Conservation (phyloP, 2,113 vertebrate genomes). For the Falcunculus frontatus region DNA sequence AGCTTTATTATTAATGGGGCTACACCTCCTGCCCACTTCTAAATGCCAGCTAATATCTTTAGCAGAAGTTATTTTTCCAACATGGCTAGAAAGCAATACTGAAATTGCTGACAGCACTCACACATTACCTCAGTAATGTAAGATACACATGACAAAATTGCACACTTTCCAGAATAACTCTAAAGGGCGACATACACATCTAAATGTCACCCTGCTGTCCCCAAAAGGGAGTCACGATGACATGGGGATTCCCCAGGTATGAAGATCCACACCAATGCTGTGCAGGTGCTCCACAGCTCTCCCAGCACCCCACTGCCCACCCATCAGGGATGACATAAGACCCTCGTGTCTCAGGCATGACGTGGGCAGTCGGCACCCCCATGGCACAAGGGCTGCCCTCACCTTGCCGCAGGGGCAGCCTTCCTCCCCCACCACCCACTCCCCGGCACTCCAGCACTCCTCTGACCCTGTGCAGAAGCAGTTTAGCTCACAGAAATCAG, state of each 20-base stretch:
- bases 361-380: accelerated
- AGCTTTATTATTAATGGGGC: not conserved
- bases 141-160: not conserved
- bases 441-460: accelerated
- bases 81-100: not conserved
- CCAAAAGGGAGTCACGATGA: not conserved
- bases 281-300: not conserved
- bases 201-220: not conserved
- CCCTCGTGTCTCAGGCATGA: not conserved
- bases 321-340: not conserved
- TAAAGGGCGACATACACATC: not conserved
- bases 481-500: constrained; percentile 6
- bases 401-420: accelerated
- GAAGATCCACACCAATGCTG: not conserved
- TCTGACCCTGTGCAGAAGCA: not conserved
- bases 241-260: accelerated
- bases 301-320: not conserved
- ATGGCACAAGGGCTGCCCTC: not conserved
- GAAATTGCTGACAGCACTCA: not conserved
- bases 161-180: not conserved
- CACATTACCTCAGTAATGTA: not conserved
- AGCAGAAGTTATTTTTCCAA: not conserved
- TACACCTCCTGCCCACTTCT: not conserved
- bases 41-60: not conserved
- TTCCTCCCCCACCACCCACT: not conserved